Base-by-base conservation (phyloP, 2,888 invertebrate genomes). In the Sarcophaga subvicina region DNA sequence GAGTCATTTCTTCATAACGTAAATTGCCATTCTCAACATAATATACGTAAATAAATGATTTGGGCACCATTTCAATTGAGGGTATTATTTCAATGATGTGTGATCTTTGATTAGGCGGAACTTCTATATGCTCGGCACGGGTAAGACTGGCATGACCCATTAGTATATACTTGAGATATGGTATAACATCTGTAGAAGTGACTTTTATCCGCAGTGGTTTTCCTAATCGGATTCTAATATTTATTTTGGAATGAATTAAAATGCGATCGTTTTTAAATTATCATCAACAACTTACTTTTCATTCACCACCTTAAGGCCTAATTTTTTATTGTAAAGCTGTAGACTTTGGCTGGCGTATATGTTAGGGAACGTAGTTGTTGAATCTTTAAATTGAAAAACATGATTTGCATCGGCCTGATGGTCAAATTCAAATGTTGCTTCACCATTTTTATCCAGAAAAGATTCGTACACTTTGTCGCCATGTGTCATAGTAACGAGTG, bases 131-230 rank as follows among this genome's bases (percentile, higher is more conserved):
- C 88, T 96, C 96, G 0, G 97, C 96, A 20, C 95, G 92, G 12
- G 98, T 94, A 59, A 98, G 96, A 90, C 98, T 97, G 0, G 98
- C 98, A 77, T 98, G 95, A 11, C 97, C 98, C 87, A 98, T 94
- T 22, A 98, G 95, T 12, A 49, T 49, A 14, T 49, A 49, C 10
- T 49, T 49, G 22, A 54, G 22, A 12, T 64, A 17, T 2, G 75
- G 64, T 2, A 27, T 64, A 17, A 14, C 63, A 14, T 64, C 49
- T 20, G 49, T 63, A 27, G 60, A 20, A 62, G 49, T 17, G 12
- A 49, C 49, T 49, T 49, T 12, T 49, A 49, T 49, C 14, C 3
- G 49, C 2, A 49, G 49, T 12, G 49, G 49, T 49, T 49, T 49
- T 12, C 49, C 49, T 27, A 27, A 27, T 27, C 27, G 27, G 0